phyloP scores from a whole-genome alignment of 2,888 invertebrate species.

The Heterodera filipjevi region DNA sequence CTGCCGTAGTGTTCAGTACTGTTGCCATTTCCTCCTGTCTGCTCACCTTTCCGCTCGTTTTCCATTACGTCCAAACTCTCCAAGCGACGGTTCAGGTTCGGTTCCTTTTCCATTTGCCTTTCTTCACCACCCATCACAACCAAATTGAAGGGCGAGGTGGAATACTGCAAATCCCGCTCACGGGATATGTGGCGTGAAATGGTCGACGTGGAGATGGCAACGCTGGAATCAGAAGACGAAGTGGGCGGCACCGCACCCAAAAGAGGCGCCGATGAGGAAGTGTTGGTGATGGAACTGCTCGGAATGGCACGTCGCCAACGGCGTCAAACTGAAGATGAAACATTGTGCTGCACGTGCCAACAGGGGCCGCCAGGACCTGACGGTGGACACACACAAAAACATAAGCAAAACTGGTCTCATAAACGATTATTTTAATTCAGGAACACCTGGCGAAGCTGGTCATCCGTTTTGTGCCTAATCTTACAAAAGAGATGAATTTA shows the following conservation, averaged over 20 bases:
- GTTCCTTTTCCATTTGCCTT: neutral
- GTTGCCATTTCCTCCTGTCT: slow-evolving; percentile 64
- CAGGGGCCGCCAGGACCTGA: slow-evolving; percentile 46
- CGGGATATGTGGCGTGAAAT: slow-evolving; percentile 64
- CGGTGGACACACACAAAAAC: slow-evolving; percentile 18
- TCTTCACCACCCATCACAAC: neutral
- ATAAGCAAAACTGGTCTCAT: neutral
- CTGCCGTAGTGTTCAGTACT: slow-evolving; percentile 64
- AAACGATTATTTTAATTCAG: neutral
- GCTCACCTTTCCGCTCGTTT: slow-evolving; percentile 64
- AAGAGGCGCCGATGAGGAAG: slow-evolving; percentile 3
- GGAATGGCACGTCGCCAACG: slow-evolving; percentile 22
- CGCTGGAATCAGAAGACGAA: slow-evolving; percentile 37
- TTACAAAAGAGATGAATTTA: neutral
- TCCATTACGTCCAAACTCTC: slow-evolving; percentile 65
- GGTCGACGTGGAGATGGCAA: slow-evolving; percentile 60
- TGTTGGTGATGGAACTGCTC: slow-evolving; percentile 18
- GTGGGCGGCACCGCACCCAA: neutral
- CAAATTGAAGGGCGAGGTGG: slow-evolving; percentile 58
- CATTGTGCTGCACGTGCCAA: slow-evolving; percentile 61
- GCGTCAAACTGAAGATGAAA: slow-evolving; percentile 51
- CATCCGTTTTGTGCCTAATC: slow-evolving; percentile 34
- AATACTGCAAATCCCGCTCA: slow-evolving; percentile 61
- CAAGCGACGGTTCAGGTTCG: slow-evolving; percentile 63
- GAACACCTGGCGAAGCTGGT: slow-evolving; percentile 49